phyloP scores from a whole-genome alignment of 1,140 invertebrate genomes.

The Ganaspis sp. region DNA sequence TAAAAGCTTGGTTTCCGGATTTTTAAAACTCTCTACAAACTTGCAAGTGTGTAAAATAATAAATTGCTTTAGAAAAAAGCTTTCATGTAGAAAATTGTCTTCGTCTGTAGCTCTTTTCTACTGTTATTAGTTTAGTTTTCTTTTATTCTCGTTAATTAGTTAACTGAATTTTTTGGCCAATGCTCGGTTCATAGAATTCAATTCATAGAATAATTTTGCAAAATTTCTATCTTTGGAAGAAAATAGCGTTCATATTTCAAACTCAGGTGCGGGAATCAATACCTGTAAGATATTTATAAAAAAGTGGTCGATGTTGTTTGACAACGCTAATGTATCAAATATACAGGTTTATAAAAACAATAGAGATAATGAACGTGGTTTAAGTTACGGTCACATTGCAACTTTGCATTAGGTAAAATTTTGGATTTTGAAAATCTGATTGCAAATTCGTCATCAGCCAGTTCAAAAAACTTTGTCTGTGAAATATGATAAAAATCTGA shows the following conservation, averaged over 20 bases:
- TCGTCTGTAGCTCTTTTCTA: too few relatives aligned
- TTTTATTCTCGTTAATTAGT: too few relatives aligned
- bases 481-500: too few relatives aligned
- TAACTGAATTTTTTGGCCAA: too few relatives aligned
- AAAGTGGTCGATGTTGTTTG: not conserved
- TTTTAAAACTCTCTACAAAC: not conserved
- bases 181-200: too few relatives aligned
- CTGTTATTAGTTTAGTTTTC: too few relatives aligned
- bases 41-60: not conserved
- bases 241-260: not conserved
- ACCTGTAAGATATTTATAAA: constrained; percentile 13
- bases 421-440: too few relatives aligned
- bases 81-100: not conserved
- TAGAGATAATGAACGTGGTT: not conserved
- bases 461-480: too few relatives aligned
- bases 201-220: not conserved
- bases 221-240: not conserved
- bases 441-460: too few relatives aligned
- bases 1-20: not conserved
- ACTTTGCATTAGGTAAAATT: too few relatives aligned
- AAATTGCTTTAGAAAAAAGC: not conserved
- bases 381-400: too few relatives aligned
- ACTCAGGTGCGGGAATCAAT: not conserved
- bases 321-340: not conserved
- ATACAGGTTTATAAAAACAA: not conserved